Base-by-base conservation (phyloP, 2,888 invertebrate genomes). In the Himalopsyche japonica region DNA sequence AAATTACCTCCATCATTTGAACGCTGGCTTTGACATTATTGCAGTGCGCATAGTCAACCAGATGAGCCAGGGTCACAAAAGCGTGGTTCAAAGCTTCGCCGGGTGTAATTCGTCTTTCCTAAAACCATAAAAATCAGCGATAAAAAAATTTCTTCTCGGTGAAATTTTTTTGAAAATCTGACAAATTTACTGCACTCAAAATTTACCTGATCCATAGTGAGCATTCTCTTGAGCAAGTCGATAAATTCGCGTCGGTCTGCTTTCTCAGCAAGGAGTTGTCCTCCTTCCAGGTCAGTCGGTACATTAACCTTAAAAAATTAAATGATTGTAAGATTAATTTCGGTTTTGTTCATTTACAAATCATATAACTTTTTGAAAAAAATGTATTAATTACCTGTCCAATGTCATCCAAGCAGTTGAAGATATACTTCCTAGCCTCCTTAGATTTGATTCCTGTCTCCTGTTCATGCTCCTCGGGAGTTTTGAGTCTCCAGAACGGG, bases 371-470 rank as follows among this genome's bases (percentile, higher is more conserved):
- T 1, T 81, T 27, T 20, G 32, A 32, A 49, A 78, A 76, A 18
- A 18, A 80, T 24, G 47, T 76, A 83, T 18, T 27, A 27, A 37
- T 80, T 34, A 92, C 92, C 92, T 98, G 97, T 87, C 97, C 98
- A 90, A 99, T 99, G 90, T 99, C 99, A 90, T 99, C 99, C 88
- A 99, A 94, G 92, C 98, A 98, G 92, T 99, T 99, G 92, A 99
- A 99, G 89, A 99, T 99, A 91, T 99, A 99, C 91, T 99, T 99
- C 89, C 99, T 93, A 5, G 99, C 99, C 93, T 99, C 99, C 93
- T 99, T 99, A 87, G 99, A 98, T 92, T 99, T 99, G 89, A 98
- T 98, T 87, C 97, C 97, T 79, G 98, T 99, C 92, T 99, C 99
- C 18, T 96, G 95, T 92, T 99, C 99, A 91, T 99, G 98, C 91